These are phyloP conservation scores for Oenanthe oenanthe DNA, from an alignment of 2,113 vertebrate species.

Conservation along the genomic window DNA sequence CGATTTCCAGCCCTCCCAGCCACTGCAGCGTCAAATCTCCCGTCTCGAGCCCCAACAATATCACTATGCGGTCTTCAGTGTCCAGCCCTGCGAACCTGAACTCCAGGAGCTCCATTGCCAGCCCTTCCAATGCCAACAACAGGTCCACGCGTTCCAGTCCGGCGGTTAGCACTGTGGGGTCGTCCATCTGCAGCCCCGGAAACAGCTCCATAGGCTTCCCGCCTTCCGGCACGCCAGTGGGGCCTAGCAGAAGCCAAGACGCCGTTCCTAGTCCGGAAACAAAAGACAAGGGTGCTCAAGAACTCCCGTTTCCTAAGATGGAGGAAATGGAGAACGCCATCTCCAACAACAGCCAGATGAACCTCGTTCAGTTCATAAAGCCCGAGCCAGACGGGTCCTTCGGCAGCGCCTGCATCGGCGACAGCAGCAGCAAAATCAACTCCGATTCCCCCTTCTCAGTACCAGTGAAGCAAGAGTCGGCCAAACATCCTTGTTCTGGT, in stretches of 20 bases:
- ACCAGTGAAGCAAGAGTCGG: conserved; percentile 91
- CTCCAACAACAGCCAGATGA: conserved; percentile 85
- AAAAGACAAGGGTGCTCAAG: conserved; percentile 85
- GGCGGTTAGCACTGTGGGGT: conserved; percentile 77
- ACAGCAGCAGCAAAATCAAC: conserved; percentile 79
- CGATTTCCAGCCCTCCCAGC: conserved; percentile 94
- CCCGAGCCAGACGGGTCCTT: conserved; percentile 91
- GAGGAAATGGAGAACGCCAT: conserved; percentile 88
- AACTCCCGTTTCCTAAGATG: conserved; percentile 89
- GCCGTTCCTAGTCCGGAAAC: conserved; percentile 83
- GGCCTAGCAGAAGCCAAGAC: conserved; percentile 83
- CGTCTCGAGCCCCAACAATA: conserved; percentile 84
- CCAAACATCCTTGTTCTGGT: conserved; percentile 91
- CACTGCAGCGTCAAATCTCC: conserved; percentile 93
- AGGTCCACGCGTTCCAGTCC: conserved; percentile 82
- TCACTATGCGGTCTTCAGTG: conserved; percentile 83
- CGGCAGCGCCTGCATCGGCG: conserved; percentile 88
- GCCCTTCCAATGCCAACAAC: conserved; percentile 86
- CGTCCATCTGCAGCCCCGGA: conserved; percentile 77
- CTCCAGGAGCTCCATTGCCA: conserved; percentile 89
- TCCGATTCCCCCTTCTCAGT: conserved; percentile 83
- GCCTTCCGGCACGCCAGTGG: conserved; percentile 66
- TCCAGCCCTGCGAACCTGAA: conserved; percentile 87
- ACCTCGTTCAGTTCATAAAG: conserved; percentile 94
- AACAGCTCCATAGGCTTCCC: conserved; percentile 75